phyloP scores from a whole-genome alignment of 2,888 invertebrate species.

The Cosmopolites sordidus region DNA sequence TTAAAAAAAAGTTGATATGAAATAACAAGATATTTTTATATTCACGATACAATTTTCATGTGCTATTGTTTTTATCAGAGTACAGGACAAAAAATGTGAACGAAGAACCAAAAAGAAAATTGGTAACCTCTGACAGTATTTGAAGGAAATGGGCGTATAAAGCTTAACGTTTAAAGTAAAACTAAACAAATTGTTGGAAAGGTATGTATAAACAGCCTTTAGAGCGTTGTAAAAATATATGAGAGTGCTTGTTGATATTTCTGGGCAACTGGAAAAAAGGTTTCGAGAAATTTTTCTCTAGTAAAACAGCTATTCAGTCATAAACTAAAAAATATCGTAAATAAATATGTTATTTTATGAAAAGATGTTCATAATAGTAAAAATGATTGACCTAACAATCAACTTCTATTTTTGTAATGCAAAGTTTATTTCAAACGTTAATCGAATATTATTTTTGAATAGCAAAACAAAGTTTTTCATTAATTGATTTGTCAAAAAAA shows the following conservation, averaged over 20 bases:
- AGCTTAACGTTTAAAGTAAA: slow-evolving; percentile 3
- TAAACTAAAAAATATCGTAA: slow-evolving; percentile 14
- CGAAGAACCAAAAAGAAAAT: too few species aligned
- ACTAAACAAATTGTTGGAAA: slow-evolving; percentile 11
- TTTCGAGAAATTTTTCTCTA: slow-evolving; percentile 9
- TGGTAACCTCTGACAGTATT: too few species aligned
- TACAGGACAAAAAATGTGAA: too few species aligned
- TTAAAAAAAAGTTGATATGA: too few species aligned
- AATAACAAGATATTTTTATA: too few species aligned
- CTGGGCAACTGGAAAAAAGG: slow-evolving; percentile 11
- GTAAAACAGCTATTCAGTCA: slow-evolving; percentile 7
- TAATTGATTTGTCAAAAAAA: background rate
- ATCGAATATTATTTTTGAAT: too few species aligned
- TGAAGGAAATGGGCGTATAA: too few species aligned
- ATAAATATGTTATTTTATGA: slow-evolving; percentile 11
- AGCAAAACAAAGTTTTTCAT: too few species aligned
- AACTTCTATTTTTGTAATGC: too few species aligned
- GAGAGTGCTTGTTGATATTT: slow-evolving; percentile 4
- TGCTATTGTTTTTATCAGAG: too few species aligned
- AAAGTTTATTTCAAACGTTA: too few species aligned
- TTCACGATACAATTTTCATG: too few species aligned
- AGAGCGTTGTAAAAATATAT: slow-evolving; percentile 12
- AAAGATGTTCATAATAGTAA: slow-evolving; percentile 11
- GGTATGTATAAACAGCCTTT: slow-evolving; percentile 11
- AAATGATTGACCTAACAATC: slow-evolving; percentile 5